Conservation (phyloP, 2,888 invertebrate species). For the Lasioglossum pauxillum region DNA sequence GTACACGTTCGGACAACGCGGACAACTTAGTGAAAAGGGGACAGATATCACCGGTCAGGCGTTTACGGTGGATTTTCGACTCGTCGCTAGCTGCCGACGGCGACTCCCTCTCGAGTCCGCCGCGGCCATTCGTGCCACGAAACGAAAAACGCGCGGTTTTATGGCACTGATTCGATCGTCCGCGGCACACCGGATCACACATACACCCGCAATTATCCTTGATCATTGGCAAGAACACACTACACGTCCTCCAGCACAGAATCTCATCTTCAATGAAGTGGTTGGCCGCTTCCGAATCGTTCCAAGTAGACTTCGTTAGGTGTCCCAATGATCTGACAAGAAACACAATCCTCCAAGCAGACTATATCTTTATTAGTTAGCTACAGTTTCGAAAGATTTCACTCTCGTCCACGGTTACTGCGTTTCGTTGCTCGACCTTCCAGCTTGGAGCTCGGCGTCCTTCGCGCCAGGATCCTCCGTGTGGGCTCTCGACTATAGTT, state of each 20-base stretch:
- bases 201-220: slow-evolving; percentile 46
- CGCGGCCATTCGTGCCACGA: slow-evolving; percentile 35
- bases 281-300: neutral
- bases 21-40: neutral
- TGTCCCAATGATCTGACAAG: neutral
- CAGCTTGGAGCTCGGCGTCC: neutral
- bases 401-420: neutral
- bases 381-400: neutral
- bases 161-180: slow-evolving; percentile 69
- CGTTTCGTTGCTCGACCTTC: neutral
- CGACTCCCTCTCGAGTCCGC: slow-evolving; percentile 33
- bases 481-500: slow-evolving; percentile 88
- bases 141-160: slow-evolving; percentile 54
- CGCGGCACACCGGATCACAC: slow-evolving; percentile 62
- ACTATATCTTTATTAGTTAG: neutral
- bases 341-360: neutral
- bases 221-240: slow-evolving; percentile 57
- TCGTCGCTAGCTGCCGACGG: slow-evolving; percentile 47
- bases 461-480: neutral
- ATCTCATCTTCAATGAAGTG: neutral
- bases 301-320: neutral
- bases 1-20: neutral
- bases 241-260: slow-evolving; percentile 29
- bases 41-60: slow-evolving; percentile 43
- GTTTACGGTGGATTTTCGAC: slow-evolving; percentile 35